A percentile compares a stretch with the other conserved stretches of the same genome.
Conservation (phyloP, 2,797 vertebrate species). For the Orestias chungarensis region DNA sequence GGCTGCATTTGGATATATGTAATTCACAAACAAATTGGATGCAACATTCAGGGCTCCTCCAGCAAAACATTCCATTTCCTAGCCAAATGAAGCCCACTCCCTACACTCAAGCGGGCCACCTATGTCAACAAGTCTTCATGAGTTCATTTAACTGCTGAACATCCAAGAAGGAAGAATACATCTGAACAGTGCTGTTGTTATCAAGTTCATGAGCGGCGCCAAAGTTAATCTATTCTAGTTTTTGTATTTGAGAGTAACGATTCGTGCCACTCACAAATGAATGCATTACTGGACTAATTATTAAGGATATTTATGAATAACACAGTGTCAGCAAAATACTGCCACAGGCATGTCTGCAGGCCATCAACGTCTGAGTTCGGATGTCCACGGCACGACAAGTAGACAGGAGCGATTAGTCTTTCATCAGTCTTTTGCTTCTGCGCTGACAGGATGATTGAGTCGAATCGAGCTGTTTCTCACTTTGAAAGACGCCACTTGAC, state of each 20-base stretch:
- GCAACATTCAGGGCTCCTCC: conserved; percentile 55
- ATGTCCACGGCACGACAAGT: conserved; percentile 11
- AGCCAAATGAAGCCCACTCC: conserved; percentile 65
- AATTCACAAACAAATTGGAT: conserved; percentile 66
- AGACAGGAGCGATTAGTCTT: conserved; percentile 38
- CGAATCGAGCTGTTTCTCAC: conserved; percentile 32
- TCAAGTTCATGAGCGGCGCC: conserved; percentile 19
- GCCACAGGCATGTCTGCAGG: conserved; percentile 28
- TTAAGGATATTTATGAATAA: conserved; percentile 44
- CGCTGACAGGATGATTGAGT: conserved; percentile 48
- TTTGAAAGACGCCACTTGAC: conserved; percentile 40
- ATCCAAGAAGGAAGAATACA: conserved; percentile 21
- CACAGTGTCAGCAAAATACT: conserved; percentile 26
- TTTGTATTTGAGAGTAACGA: conserved; percentile 52
- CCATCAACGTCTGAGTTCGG: conserved; percentile 23
- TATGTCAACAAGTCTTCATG: conserved; percentile 19
- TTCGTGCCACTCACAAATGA: conserved; percentile 50
- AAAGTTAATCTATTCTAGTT: conserved; percentile 51
- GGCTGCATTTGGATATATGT: conserved; percentile 62
- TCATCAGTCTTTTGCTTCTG: conserved; percentile 41
- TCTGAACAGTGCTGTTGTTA: conserved; percentile 32
- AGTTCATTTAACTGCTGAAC: conserved; percentile 44
- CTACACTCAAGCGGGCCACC: conserved; percentile 36
- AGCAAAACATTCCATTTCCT: conserved; percentile 58
- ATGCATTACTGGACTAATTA: conserved; percentile 38